These are phyloP conservation scores for Tetraodon nigroviridis DNA, from an alignment of 2,113 vertebrate genomes.

Conservation along the genomic window DNA sequence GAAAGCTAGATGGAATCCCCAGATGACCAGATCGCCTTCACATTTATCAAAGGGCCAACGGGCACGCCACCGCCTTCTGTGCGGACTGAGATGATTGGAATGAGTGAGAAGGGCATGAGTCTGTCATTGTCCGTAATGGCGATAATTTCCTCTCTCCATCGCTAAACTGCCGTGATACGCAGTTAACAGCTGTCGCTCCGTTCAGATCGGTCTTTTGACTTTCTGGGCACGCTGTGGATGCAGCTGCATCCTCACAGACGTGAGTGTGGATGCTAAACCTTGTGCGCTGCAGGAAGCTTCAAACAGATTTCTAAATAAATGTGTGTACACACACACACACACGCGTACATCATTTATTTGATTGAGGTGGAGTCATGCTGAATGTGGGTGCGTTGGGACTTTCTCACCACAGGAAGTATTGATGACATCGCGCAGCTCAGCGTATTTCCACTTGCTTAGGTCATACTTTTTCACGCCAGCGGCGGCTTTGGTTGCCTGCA, in stretches of 20 bases:
- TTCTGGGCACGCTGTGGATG: slow-evolving; percentile 19
- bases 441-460: slow-evolving; percentile 98
- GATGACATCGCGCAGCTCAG: slow-evolving; percentile 95
- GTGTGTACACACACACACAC: too few relatives aligned
- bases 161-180: slow-evolving; percentile 41
- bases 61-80: slow-evolving; percentile 37
- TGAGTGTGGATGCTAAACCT: not conserved
- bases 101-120: slow-evolving; percentile 25
- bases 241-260: slow-evolving; percentile 42
- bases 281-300: too few relatives aligned
- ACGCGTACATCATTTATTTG: too few relatives aligned
- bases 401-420: slow-evolving; percentile 96
- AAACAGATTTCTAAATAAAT: too few relatives aligned
- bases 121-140: slow-evolving; percentile 35
- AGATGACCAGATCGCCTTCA: slow-evolving; percentile 25
- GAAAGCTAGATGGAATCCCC: slow-evolving; percentile 57
- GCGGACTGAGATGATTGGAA: slow-evolving; percentile 38
- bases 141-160: slow-evolving; percentile 46
- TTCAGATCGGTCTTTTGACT: slow-evolving; percentile 22
- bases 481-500: slow-evolving; percentile 93
- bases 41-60: slow-evolving; percentile 12
- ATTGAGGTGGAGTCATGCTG: not conserved
- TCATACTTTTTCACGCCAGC: slow-evolving; percentile 91
- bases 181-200: slow-evolving; percentile 47
- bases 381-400: slow-evolving; percentile 9